Evolutionary conservation across 2,888 invertebrate species (phyloP), one percentile per base, ranked within the genome.

Genomic region (Rotaria macrura): DNA sequence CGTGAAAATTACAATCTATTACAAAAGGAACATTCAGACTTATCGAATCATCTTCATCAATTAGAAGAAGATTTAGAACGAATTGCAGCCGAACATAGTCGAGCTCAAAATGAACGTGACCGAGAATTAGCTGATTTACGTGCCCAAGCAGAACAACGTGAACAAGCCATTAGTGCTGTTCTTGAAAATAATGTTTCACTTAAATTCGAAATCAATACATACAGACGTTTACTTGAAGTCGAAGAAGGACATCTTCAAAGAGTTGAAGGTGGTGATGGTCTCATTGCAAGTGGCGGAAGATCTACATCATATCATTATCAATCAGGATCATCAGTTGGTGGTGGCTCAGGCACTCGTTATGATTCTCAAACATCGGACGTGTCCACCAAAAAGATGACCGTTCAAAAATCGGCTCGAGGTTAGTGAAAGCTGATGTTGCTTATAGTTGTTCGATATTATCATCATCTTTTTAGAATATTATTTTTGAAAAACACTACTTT

Each of bases 361-460:
- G 88, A 89, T 84, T 89, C 89, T 87, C 89, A 92, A 5, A 92
- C 92, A 87, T 91, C 92, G 87, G 91, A 91, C 14, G 23, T 72
- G n/a, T 72, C 72, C 2, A 72, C 72, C 6, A 72, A 72, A 14
- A 72, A 72, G n/a, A 72, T 72, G 72, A 72, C 72, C 72, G 72
- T 72, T 20, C 72, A 72, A 72, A 72, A 72, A 72, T 72, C 72
- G 6, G 72, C 72, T 38, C 34, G 72, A 72, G 72, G 72, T 72
- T 6, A 72, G 72, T 38, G 7, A 23, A 38, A 29, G 2, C 23
- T 34, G 10, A 43, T 43, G 5, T 49, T 49, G 9, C 12, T 49
- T 14, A 49, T 49, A 43, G 10, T 10, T 43, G 43, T 43, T 43
- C 5, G 55, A 57, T 57, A 14, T 14, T 1, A 57, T 29, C 29